Percentiles rank a stretch among this genome's conserved stretches.
These are phyloP conservation scores for Gastrophysa polygoni DNA, from an alignment of 2,888 invertebrate genomes.

Conservation along the genomic window DNA sequence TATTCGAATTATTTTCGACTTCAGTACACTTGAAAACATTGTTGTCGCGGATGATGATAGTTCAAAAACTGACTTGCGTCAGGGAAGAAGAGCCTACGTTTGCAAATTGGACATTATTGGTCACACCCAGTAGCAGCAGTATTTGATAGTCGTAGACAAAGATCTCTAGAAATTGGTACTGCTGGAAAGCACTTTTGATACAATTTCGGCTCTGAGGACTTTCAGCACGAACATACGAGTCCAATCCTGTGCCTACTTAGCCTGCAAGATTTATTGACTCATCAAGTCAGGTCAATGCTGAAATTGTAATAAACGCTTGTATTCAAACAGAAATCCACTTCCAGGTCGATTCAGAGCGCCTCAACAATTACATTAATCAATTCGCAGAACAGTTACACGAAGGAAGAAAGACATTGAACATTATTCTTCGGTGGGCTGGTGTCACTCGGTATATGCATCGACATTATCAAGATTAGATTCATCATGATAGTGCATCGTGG, in stretches of 20 bases:
- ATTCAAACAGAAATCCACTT: slow-evolving; percentile 9
- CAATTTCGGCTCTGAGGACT: too few species aligned
- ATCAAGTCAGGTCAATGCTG: not conserved
- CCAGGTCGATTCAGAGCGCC: slow-evolving; percentile 9
- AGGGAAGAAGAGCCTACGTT: too few species aligned
- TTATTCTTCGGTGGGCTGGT: not conserved
- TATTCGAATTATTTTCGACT: too few species aligned
- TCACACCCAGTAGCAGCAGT: too few species aligned
- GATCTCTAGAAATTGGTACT: too few species aligned
- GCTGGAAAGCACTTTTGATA: too few species aligned
- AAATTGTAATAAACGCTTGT: slow-evolving; percentile 9
- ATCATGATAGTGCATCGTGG: not conserved
- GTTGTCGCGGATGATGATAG: too few species aligned
- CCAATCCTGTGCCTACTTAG: not conserved
- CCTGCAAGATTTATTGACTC: too few species aligned
- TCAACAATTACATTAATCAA: slow-evolving; percentile 1
- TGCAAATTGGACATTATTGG: too few species aligned
- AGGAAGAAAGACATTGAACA: not conserved
- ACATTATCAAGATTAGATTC: not conserved
- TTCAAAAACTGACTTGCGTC: too few species aligned
- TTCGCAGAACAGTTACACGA: not conserved
- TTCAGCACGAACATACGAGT: not conserved
- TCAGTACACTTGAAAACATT: too few species aligned
- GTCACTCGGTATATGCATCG: not conserved
- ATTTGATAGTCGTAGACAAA: too few species aligned